A percentile compares a stretch with the other conserved stretches of the same genome.
Evolutionary conservation across 2,888 invertebrate species (phyloP).

Genomic region (Minunthozetes semirufus): DNA sequence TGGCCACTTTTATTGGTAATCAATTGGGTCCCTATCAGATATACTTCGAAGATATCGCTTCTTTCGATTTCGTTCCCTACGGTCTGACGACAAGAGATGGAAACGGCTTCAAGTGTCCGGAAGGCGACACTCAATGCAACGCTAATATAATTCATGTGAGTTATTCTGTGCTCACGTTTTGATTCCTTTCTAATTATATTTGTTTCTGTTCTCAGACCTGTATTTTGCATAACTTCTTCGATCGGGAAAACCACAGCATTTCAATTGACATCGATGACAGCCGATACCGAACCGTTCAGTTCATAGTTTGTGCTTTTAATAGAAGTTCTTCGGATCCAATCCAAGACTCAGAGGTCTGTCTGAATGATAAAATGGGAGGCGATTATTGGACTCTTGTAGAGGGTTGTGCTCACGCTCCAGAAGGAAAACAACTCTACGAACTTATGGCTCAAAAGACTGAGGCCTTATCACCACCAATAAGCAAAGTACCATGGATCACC

Average conservation of each 20-base stretch:
- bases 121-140: slow-evolving; percentile 15
- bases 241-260: slow-evolving; percentile 2
- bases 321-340: neutral
- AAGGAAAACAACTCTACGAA: slow-evolving; percentile 5
- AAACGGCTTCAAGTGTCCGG: neutral
- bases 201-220: neutral
- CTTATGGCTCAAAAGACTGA: slow-evolving; percentile 22
- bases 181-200: neutral
- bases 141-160: slow-evolving; percentile 34
- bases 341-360: neutral
- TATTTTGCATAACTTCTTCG: slow-evolving; percentile 25
- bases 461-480: neutral
- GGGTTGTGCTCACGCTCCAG: slow-evolving; percentile 23
- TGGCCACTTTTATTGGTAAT: neutral
- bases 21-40: neutral
- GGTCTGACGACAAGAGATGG: neutral
- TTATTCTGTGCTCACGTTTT: neutral
- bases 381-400: slow-evolving; percentile 15
- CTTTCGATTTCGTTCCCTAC: slow-evolving; percentile 18
- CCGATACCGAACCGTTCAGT: slow-evolving; percentile 10
- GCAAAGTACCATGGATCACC: slow-evolving; percentile 7
- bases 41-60: slow-evolving; percentile 31
- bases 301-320: slow-evolving; percentile 23
- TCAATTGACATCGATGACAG: neutral
- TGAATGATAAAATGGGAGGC: slow-evolving; percentile 17